phyloP scores from a whole-genome alignment of 2,113 vertebrate genomes.

The Neogobius melanostomus region DNA sequence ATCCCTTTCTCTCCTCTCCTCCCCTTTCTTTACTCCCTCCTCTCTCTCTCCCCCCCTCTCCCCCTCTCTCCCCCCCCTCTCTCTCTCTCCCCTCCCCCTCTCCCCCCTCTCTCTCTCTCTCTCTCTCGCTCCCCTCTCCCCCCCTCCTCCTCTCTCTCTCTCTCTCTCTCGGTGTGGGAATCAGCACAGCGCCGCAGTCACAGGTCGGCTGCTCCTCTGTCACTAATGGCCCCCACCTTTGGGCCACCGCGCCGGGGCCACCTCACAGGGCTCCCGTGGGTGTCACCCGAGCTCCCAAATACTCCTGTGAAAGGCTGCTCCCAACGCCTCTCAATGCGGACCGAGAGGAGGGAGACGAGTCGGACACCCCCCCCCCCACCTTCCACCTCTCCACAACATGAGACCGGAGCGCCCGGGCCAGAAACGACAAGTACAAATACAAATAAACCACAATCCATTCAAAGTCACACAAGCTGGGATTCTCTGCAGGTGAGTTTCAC shows the following conservation, averaged over 20 bases:
- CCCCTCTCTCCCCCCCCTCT: not conserved
- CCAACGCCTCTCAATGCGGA: conserved; percentile 80
- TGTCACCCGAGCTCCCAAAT: conserved; percentile 80
- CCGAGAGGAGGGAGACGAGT: conserved; percentile 66
- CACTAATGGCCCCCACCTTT: conserved; percentile 77
- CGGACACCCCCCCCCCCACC: not conserved
- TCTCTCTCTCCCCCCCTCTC: not conserved
- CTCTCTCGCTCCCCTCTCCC: conserved; percentile 44
- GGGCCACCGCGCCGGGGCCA: conserved; percentile 53
- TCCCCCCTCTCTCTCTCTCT: not conserved
- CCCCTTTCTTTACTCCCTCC: no score
- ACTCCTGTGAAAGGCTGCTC: conserved; percentile 83
- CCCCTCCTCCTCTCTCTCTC: conserved; percentile 52
- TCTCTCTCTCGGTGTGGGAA: conserved; percentile 73
- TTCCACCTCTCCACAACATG: no score
- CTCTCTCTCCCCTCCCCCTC: not conserved
- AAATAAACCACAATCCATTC: not conserved
- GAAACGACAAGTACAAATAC: no score
- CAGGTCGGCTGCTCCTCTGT: conserved; percentile 80
- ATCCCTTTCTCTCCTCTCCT: no score
- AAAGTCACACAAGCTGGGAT: not conserved
- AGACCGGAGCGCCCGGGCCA: no score
- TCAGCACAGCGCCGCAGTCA: conserved; percentile 77
- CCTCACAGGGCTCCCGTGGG: conserved; percentile 60
- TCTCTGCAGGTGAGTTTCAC: not conserved